phyloP scores from a whole-genome alignment of 1,140 invertebrate species.

The Metopolophium dirhodum region DNA sequence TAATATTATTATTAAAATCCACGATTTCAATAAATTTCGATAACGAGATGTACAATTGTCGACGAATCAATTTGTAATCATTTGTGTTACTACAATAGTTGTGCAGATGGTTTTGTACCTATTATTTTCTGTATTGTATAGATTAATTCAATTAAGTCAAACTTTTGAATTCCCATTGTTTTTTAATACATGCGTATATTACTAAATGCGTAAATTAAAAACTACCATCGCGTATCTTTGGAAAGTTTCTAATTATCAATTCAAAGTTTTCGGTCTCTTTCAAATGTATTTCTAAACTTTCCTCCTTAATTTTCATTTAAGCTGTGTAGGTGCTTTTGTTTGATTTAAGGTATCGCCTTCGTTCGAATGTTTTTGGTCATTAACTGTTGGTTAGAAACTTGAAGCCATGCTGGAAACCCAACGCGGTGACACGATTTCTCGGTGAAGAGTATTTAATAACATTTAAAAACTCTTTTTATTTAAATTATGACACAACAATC shows the following conservation, averaged over 20 bases:
- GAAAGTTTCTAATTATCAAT: constrained; percentile 6
- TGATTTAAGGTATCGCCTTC: not conserved
- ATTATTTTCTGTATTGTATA: not conserved
- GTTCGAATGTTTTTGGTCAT: not conserved
- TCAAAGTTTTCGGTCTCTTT: not conserved
- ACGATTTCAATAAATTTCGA: not conserved
- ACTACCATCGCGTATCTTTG: not conserved
- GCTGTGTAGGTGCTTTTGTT: not conserved
- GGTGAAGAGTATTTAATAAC: not conserved
- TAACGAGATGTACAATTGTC: not conserved
- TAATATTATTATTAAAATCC: not conserved
- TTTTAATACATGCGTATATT: not conserved
- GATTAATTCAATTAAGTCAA: not conserved
- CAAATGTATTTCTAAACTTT: not conserved
- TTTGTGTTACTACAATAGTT: too few relatives aligned
- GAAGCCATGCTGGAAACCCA: not conserved
- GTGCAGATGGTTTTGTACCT: not conserved
- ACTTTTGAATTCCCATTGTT: not conserved
- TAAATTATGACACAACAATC: not conserved
- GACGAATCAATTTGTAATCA: not conserved
- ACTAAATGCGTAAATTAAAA: not conserved
- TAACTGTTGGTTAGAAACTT: not conserved
- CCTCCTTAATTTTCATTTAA: not conserved
- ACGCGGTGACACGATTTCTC: not conserved
- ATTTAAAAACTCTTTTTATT: not conserved